These are phyloP conservation scores for Lucilia sericata DNA, from an alignment of 1,140 invertebrate genomes.

Conservation along the genomic window DNA sequence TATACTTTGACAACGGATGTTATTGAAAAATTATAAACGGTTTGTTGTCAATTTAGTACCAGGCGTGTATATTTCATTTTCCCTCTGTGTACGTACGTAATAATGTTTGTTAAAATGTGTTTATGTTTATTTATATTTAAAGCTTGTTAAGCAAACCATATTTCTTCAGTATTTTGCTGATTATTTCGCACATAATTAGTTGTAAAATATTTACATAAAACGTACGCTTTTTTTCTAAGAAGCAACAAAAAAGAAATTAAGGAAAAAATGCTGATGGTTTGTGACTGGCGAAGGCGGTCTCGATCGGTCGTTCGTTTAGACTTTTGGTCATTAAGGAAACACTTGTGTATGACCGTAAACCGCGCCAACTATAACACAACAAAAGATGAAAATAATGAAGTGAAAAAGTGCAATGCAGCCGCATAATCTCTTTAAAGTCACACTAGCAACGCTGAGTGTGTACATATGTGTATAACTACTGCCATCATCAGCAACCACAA, in stretches of 20 bases:
- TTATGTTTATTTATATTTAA: not conserved
- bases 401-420: not conserved
- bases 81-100: not conserved
- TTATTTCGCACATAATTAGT: not conserved
- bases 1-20: too few relatives aligned
- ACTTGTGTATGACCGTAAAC: not conserved
- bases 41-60: too few relatives aligned
- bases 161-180: not conserved
- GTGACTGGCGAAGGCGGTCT: not conserved
- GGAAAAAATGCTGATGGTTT: not conserved
- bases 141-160: not conserved
- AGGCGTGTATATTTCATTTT: too few relatives aligned
- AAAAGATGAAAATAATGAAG: not conserved
- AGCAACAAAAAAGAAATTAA: not conserved
- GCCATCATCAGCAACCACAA: too few relatives aligned
- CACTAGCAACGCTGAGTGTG: not conserved
- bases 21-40: too few relatives aligned
- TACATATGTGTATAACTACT: too few relatives aligned
- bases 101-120: not conserved
- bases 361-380: not conserved
- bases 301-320: not conserved
- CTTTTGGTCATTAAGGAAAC: constrained; percentile 1
- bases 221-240: not conserved
- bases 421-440: constrained; percentile 1
- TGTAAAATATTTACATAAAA: not conserved